Evolutionary conservation across 2,797 vertebrate species (phyloP), one percentile per base, ranked within the genome.

Genomic region (Hydrolagus colliei): DNA sequence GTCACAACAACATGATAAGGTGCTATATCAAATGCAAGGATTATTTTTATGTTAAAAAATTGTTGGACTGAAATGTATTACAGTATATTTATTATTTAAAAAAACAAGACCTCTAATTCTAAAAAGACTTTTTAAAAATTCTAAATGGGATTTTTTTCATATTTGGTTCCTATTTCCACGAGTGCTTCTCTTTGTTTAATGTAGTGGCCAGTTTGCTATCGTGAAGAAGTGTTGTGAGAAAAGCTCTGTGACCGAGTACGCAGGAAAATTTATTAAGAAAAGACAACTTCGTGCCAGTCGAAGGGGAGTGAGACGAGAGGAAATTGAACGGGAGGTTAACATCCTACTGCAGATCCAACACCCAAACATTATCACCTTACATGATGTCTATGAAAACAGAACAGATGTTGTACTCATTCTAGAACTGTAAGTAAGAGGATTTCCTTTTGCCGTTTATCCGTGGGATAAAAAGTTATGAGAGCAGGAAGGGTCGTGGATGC

Each of bases 211-310:
- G 91, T 99, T 99, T 91, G 98, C 98, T 8, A 93, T 98, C 0
- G 98, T 99, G 89, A 98, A 95, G 91, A 95, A 93, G 72, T 98
- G 97, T 87, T 91, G 85, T 71, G 96, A 99, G 90, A 98, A 92
- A 88, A 95, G 93, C 90, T 94, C 94, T 0, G 94, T 95, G 0
- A 1, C 87, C 1, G 95, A 96, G 62, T 99, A 92, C 0, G 98
- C 98, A 0, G 98, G 96, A 35, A 99, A 99, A 90, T 99, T 98
- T 93, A 98, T 99, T 88, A 99, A 97, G 92, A 99, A 99, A 90
- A 94, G 97, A 0, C 96, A 94, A 90, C 97, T 93, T 87, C 94
- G 90, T 2, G 95, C 90, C 87, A 97, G 97, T 92, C 93, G 96
- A 59, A 94, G 97, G 0, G 98, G 97, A 0, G 96, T 99, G 67